These are phyloP conservation scores for Therioaphis trifolii DNA, from an alignment of 2,888 invertebrate genomes.

Conservation along the genomic window DNA sequence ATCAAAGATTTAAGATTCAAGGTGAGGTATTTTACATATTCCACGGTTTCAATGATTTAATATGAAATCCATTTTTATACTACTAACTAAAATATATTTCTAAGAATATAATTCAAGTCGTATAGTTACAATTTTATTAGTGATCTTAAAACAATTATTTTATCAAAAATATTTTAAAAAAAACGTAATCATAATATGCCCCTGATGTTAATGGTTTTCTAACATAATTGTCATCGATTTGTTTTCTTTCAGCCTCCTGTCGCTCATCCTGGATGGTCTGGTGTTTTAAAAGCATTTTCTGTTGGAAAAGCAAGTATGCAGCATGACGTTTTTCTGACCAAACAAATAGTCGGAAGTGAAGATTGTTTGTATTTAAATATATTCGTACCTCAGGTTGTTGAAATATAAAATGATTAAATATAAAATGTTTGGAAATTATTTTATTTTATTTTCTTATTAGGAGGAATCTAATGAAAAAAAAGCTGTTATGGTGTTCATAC, in stretches of 20 bases:
- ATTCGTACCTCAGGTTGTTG: conserved; percentile 57
- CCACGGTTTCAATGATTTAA: no score
- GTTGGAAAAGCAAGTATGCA: conserved; percentile 58
- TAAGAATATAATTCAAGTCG: background rate
- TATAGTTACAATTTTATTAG: background rate
- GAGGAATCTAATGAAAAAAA: conserved; percentile 69
- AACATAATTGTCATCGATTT: no score
- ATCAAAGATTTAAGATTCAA: conserved; percentile 60
- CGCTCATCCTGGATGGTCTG: conserved; percentile 63
- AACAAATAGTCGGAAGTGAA: conserved; percentile 56
- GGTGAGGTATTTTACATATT: conserved; percentile 23
- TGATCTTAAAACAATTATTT: no score
- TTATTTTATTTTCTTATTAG: conserved; percentile 11
- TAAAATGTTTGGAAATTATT: background rate
- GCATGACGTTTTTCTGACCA: conserved; percentile 40
- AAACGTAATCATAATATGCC: background rate
- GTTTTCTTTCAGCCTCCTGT: conserved; percentile 62
- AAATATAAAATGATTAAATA: background rate
- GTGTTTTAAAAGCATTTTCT: conserved; percentile 61
- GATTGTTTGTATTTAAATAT: conserved; percentile 63
- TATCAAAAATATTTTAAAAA: background rate
- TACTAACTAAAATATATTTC: background rate
- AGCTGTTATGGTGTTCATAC: conserved; percentile 81
- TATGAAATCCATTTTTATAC: background rate
- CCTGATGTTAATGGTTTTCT: background rate